Conservation (phyloP, 2,113 vertebrate species). For the Mesoclemmys tuberculata region DNA sequence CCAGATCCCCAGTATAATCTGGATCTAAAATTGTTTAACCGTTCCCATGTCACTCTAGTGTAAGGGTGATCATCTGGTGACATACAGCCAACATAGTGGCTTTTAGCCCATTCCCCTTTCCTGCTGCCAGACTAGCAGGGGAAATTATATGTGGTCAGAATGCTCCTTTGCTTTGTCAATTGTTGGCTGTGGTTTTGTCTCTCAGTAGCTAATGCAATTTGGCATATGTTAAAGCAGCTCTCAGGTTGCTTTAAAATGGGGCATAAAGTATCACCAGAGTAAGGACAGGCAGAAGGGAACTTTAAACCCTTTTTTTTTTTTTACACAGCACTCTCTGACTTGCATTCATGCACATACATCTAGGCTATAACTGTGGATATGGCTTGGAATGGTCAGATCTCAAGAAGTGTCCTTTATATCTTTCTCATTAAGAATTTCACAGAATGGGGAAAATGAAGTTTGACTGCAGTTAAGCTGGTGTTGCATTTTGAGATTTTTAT, state of each 20-base stretch:
- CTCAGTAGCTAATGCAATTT: background rate
- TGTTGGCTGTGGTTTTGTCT: background rate
- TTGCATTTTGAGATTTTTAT: background rate
- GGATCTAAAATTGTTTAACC: background rate
- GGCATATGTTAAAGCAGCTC: background rate
- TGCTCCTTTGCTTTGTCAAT: background rate
- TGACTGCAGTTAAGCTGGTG: background rate
- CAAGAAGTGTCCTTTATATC: background rate
- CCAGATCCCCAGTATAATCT: background rate
- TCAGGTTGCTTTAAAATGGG: background rate
- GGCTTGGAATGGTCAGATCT: background rate
- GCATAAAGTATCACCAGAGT: background rate
- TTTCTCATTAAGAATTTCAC: background rate
- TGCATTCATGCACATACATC: accelerated
- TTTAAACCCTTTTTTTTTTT: background rate
- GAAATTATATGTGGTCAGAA: background rate
- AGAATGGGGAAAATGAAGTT: background rate
- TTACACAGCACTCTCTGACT: background rate
- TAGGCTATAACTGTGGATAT: background rate
- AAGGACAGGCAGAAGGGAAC: background rate
- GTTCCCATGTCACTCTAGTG: background rate
- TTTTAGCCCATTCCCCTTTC: background rate
- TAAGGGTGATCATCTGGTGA: accelerated
- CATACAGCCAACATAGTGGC: background rate
- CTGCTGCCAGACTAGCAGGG: background rate